A percentile compares a stretch with the other conserved stretches of the same genome.
These are phyloP conservation scores for Staurois parvus DNA, from an alignment of 2,797 vertebrate species.

Conservation along the genomic window DNA sequence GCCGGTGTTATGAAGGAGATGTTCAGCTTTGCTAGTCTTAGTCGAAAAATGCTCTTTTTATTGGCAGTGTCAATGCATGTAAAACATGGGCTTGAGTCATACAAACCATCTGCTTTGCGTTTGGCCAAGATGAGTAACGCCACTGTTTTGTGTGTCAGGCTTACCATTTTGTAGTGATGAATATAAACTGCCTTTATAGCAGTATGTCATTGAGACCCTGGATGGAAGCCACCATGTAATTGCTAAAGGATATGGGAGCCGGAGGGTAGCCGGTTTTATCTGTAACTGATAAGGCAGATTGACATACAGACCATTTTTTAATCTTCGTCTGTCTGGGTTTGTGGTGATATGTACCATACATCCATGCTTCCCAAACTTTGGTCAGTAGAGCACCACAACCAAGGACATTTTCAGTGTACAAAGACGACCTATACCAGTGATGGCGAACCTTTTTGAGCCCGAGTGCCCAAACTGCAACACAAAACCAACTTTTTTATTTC, in stretches of 20 bases:
- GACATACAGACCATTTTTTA: background rate
- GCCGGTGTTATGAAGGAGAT: too few species aligned
- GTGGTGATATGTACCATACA: background rate
- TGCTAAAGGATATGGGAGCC: background rate
- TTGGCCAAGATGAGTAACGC: constrained; percentile 29
- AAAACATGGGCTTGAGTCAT: constrained; percentile 29
- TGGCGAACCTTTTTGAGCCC: too few species aligned
- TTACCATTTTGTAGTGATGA: background rate
- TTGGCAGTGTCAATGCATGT: background rate
- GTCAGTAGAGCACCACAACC: background rate
- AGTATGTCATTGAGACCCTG: background rate
- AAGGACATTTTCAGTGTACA: background rate
- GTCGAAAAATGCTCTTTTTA: background rate
- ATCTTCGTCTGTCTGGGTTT: background rate
- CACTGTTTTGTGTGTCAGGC: background rate
- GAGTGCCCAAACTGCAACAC: too few species aligned
- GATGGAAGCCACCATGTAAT: background rate
- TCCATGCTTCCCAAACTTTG: background rate
- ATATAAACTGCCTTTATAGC: constrained; percentile 1
- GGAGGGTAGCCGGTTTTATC: background rate
- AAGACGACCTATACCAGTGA: too few species aligned
- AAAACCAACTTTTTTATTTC: too few species aligned
- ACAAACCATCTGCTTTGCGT: constrained; percentile 27
- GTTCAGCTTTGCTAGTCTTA: background rate
- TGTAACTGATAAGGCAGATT: background rate